phyloP scores from a whole-genome alignment of 2,113 vertebrate species.

The Mustela nigripes region DNA sequence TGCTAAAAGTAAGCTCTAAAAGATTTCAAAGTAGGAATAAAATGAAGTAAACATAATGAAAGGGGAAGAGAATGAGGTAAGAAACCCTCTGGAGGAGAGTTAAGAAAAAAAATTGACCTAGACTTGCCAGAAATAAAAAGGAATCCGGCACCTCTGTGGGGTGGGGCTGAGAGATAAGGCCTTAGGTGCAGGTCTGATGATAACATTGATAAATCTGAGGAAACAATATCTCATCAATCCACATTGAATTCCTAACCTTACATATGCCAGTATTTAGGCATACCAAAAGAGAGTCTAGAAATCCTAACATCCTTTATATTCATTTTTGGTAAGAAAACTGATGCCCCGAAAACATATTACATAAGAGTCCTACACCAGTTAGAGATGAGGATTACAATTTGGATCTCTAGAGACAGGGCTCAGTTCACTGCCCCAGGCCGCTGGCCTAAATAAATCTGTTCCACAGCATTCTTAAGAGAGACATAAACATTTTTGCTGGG shows the following conservation, averaged over 20 bases:
- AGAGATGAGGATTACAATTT: not conserved
- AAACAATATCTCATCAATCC: not conserved
- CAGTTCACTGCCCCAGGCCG: not conserved
- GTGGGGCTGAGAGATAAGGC: not conserved
- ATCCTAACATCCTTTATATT: not conserved
- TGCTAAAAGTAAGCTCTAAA: conserved; percentile 1
- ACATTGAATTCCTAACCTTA: not conserved
- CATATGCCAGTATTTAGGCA: not conserved
- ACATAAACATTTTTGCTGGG: not conserved
- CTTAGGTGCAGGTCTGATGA: not conserved
- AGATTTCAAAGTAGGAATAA: conserved; percentile 21
- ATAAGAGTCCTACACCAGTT: not conserved
- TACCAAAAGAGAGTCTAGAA: not conserved
- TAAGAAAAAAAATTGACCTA: not conserved
- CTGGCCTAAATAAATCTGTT: not conserved
- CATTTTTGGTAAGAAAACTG: not conserved
- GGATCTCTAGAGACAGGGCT: not conserved
- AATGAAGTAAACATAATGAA: not conserved
- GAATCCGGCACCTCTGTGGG: not conserved
- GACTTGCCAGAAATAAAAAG: not conserved
- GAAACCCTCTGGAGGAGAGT: not conserved
- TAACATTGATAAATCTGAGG: not conserved
- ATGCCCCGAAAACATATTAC: not conserved
- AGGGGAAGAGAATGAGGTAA: not conserved
- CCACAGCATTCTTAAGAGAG: not conserved